Evolutionary conservation across 2,797 vertebrate genomes (phyloP).

Genomic region (Peromyscus eremicus): DNA sequence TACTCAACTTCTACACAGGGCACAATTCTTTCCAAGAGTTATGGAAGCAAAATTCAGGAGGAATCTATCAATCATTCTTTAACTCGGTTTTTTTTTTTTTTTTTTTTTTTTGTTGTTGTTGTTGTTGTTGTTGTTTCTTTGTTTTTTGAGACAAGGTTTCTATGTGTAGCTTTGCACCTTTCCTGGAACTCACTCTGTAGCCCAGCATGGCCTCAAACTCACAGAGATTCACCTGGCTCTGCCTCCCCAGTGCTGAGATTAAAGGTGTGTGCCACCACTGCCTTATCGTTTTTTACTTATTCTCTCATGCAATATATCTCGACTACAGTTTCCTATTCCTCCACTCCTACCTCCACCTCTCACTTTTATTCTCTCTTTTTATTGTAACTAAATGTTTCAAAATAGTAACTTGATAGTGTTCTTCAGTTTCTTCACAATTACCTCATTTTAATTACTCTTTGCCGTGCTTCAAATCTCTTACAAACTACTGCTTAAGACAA

Average conservation of each 20-base stretch:
- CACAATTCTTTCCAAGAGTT: neutral
- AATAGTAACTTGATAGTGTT: neutral
- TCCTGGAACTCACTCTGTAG: too few species aligned
- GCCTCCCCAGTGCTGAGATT: too few species aligned
- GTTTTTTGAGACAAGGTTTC: too few species aligned
- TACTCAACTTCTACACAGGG: neutral
- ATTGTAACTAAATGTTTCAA: neutral
- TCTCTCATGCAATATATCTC: neutral
- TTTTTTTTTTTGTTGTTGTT: too few species aligned
- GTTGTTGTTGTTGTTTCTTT: too few species aligned
- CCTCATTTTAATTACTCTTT: neutral
- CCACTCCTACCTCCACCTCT: neutral
- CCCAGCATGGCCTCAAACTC: too few species aligned
- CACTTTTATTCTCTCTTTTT: neutral
- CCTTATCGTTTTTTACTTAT: neutral
- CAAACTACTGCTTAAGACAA: neutral
- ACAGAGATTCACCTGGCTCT: too few species aligned
- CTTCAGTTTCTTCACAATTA: neutral
- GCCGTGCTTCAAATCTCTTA: neutral
- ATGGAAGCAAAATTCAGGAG: neutral
- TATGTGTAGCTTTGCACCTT: too few species aligned
- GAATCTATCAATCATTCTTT: neutral
- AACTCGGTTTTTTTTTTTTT: neutral
- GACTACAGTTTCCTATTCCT: neutral
- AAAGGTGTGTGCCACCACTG: too few species aligned